Conservation (phyloP, 2,888 invertebrate species). For the Synergus japonicus region DNA sequence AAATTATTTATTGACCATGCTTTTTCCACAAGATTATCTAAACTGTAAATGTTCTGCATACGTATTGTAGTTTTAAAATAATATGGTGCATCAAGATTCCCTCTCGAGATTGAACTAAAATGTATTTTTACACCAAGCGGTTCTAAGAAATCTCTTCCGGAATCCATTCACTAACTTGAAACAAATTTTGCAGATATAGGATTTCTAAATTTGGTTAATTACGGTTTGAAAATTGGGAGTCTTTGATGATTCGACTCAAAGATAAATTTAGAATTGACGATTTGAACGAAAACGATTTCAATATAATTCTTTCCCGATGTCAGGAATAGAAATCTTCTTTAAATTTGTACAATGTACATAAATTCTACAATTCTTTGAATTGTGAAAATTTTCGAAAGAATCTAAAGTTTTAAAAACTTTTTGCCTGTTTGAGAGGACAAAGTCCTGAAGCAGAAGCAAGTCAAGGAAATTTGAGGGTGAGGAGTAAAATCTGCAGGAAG, state of each 20-base stretch:
- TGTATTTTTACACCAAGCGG: slow-evolving; percentile 8
- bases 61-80: slow-evolving; percentile 1
- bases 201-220: not conserved
- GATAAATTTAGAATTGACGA: too few relatives aligned
- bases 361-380: not conserved
- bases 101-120: slow-evolving; percentile 18
- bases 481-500: slow-evolving; percentile 32
- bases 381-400: not conserved
- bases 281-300: too few relatives aligned
- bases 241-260: too few relatives aligned
- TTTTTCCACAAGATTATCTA: slow-evolving; percentile 14
- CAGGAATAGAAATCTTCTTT: not conserved
- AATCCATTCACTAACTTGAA: not conserved
- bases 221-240: not conserved
- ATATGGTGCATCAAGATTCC: slow-evolving; percentile 18
- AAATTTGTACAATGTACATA: too few relatives aligned
- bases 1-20: slow-evolving; percentile 11
- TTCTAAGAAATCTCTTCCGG: not conserved
- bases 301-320: not conserved
- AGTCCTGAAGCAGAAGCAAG: not conserved
- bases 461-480: slow-evolving; percentile 33
- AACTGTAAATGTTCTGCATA: slow-evolving; percentile 18
- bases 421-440: not conserved
- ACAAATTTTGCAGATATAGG: not conserved
- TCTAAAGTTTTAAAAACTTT: not conserved